Base-by-base conservation (phyloP, 2,113 vertebrate genomes). In the Vanacampus margaritifer region DNA sequence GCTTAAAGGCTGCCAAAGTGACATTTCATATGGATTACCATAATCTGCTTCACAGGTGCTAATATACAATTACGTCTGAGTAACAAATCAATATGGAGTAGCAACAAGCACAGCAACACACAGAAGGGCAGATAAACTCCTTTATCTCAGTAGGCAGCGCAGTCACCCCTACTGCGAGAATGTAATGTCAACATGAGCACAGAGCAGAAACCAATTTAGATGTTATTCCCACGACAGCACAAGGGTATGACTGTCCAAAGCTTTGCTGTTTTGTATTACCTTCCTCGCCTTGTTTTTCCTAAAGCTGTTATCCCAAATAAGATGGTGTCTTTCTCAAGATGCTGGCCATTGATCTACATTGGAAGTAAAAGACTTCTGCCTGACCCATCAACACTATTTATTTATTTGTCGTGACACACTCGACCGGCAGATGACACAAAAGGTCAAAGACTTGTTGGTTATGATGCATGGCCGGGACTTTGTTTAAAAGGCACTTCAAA, bases 251-350 rank as follows among this genome's bases (percentile, higher is more conserved):
- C 75, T 64, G 77, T 82, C 78, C 80, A 67, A 68, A 75, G 74
- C 71, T 79, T 82, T 86, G 86, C 78, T 86, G 72, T 86, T 88
- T 87, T 74, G 71, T 89, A 81, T 88, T 86, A 85, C 78, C 82
- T 81, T 77, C 72, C 73, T 79, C 73, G 75, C 76, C 78, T 84
- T 84, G 83, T 86, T 79, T 82, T 76, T 66, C 76, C 75, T 72
- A 54, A 72, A 84, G 82, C 79, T 73, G 85, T 88, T 82, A 84
- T 78, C 82, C 78, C 79, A 85, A 89, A 88, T 83, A 84, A 80
- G 87, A 88, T 83, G 75, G 82, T 76, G 84, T 87, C 80, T 76
- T 57, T 81, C 84, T 87, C 84, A 83, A 85, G 86, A 78, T 80
- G 54, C 79, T 62, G 53, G 50, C 66, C 83, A 88, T 88, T 86